Evolutionary conservation across 2,888 invertebrate genomes (phyloP), one percentile per base, ranked within the genome.

Genomic region (Monopis laevigella): DNA sequence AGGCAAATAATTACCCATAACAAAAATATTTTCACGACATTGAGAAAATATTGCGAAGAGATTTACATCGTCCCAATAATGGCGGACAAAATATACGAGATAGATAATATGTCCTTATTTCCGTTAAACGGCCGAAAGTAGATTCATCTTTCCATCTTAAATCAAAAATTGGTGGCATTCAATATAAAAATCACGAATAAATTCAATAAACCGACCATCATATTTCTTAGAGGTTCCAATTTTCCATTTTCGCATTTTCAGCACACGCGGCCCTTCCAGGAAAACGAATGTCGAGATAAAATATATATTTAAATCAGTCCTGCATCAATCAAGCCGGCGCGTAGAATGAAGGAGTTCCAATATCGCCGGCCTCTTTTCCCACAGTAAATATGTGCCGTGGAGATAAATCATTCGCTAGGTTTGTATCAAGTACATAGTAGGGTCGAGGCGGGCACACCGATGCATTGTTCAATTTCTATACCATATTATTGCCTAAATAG

Each of bases 261-360:
- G 36, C 36, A 36, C 36, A 36, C 36, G 36, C 36, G 21, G 12
- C 36, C 21, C 8, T 21, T 19, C 12, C 13, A 13, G 36, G 36
- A 13, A 36, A 36, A 36, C 36, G 36, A 36, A 36, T 40, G 40
- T 40, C 40, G 40, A 40, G 28, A 40, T 29, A 40, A 40, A 40
- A 40, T 40, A 40, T 40, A 40, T 40, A 40, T 40, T 40, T 28
- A 40, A 40, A 40, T 40, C 40, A 18, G 40, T 27, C 29, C 40
- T 27, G 40, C 40, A 40, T 40, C 40, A 40, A 40, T 40, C 40
- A 36, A 29, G 29, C 10, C 27, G 14, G 27, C 24, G n/a, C n/a
- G 40, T n/a, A 40, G 40, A 40, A 40, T 40, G 40, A 40, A 40
- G 40, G 29, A 29, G 40, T 29, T 40, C 29, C 40, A 28, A 40